Conservation (phyloP, 2,888 invertebrate genomes). For the Silvanus unidentatus region DNA sequence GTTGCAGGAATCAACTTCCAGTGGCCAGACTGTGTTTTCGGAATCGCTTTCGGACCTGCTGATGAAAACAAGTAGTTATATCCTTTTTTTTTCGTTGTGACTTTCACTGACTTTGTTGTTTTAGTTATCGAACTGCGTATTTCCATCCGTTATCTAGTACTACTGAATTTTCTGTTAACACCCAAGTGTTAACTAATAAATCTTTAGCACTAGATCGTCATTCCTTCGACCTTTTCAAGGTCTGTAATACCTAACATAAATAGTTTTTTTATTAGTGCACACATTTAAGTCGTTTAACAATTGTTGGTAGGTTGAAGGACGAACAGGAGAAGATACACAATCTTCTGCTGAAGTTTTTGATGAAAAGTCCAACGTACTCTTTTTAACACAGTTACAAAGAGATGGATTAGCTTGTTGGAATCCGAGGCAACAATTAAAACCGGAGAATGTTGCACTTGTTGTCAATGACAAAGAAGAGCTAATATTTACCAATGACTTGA, state of each 20-base stretch:
- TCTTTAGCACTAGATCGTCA: constrained; percentile 62
- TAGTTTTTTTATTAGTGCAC: constrained; percentile 68
- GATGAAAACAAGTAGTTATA: constrained; percentile 62
- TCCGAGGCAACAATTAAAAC: constrained; percentile 28
- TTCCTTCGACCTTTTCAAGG: constrained; percentile 66
- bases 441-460: constrained; percentile 59
- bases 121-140: constrained; percentile 69
- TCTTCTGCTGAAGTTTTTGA: constrained; percentile 68
- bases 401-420: constrained; percentile 82
- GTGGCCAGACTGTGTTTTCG: constrained; percentile 76
- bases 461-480: constrained; percentile 71
- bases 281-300: constrained; percentile 72
- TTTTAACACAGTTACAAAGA: constrained; percentile 71
- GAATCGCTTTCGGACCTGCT: constrained; percentile 64
- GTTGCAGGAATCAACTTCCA: constrained; percentile 78
- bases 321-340: constrained; percentile 53
- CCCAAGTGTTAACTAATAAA: constrained; percentile 64
- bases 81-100: too few species aligned
- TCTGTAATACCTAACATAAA: too few species aligned
- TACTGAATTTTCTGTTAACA: constrained; percentile 74
- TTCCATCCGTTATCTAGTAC: constrained; percentile 76
- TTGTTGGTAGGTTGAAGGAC: constrained; percentile 84
- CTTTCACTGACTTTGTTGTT: too few species aligned
- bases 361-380: constrained; percentile 60
- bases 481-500: constrained; percentile 57